These are phyloP conservation scores for Cydia pomonella DNA, from an alignment of 1,140 invertebrate species.

Conservation along the genomic window DNA sequence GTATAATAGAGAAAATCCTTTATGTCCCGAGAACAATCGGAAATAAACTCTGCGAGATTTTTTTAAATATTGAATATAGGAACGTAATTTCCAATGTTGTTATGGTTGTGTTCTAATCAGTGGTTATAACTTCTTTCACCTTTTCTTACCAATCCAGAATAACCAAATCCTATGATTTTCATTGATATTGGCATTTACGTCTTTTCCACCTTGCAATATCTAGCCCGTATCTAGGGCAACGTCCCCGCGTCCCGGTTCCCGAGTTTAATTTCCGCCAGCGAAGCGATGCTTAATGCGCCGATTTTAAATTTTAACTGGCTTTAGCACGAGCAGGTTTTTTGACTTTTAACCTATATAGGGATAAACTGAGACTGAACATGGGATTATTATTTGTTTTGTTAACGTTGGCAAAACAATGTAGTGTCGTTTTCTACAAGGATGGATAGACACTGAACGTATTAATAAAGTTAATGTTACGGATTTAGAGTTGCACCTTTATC, in stretches of 20 bases:
- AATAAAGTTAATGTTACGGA: too few relatives aligned
- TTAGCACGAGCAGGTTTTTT: neutral
- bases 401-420: neutral
- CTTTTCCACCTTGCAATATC: neutral
- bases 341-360: constrained; percentile 1
- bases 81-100: too few relatives aligned
- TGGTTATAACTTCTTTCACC: too few relatives aligned
- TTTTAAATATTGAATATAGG: too few relatives aligned
- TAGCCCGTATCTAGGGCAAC: constrained; percentile 20
- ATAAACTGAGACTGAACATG: neutral
- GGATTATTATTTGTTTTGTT: constrained; percentile 2
- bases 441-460: too few relatives aligned
- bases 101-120: too few relatives aligned
- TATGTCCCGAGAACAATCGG: too few relatives aligned
- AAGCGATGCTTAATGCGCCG: constrained; percentile 7
- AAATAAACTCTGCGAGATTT: too few relatives aligned
- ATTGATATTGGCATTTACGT: neutral
- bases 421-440: too few relatives aligned
- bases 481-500: too few relatives aligned
- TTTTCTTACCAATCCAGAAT: too few relatives aligned
- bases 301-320: constrained; percentile 26
- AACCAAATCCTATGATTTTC: neutral
- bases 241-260: constrained; percentile 2
- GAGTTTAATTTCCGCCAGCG: constrained; percentile 26
- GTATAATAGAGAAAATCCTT: too few relatives aligned